Conservation (phyloP, 1,140 invertebrate species). For the Bombus haemorrhoidalis region DNA sequence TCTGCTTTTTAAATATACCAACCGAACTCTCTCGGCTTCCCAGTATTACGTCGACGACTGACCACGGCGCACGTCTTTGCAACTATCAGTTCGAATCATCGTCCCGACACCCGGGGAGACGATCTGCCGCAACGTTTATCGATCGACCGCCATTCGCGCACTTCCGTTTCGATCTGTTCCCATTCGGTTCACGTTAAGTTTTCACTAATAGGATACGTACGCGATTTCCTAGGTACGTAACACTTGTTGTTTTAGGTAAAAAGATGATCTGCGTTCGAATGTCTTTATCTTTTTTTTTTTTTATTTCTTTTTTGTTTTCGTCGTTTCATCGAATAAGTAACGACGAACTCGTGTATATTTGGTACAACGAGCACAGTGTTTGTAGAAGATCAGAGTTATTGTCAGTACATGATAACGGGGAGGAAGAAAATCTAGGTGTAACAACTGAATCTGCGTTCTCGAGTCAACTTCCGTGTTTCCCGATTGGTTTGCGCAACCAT, state of each 20-base stretch:
- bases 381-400: too few species aligned
- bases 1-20: slow-evolving; percentile 73
- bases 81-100: slow-evolving; percentile 17
- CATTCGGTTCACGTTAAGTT: not conserved
- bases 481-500: not conserved
- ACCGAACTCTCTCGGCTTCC: slow-evolving; percentile 57
- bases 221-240: slow-evolving; percentile 4
- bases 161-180: not conserved
- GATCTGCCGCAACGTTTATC: not conserved
- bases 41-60: slow-evolving; percentile 68
- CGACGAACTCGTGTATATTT: not conserved
- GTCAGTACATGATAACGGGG: not conserved
- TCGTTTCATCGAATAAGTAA: too few species aligned
- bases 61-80: slow-evolving; percentile 60
- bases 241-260: not conserved
- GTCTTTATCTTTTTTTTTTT: too few species aligned
- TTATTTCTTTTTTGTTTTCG: too few species aligned
- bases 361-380: not conserved
- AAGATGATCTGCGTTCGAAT: too few species aligned
- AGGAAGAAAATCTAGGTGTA: not conserved
- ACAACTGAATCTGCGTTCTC: not conserved
- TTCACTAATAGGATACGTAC: too few species aligned
- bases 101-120: not conserved
- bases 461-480: slow-evolving; percentile 12
- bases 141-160: not conserved